phyloP scores from a whole-genome alignment of 2,888 invertebrate species.

The Pachliopta kotzebuea region DNA sequence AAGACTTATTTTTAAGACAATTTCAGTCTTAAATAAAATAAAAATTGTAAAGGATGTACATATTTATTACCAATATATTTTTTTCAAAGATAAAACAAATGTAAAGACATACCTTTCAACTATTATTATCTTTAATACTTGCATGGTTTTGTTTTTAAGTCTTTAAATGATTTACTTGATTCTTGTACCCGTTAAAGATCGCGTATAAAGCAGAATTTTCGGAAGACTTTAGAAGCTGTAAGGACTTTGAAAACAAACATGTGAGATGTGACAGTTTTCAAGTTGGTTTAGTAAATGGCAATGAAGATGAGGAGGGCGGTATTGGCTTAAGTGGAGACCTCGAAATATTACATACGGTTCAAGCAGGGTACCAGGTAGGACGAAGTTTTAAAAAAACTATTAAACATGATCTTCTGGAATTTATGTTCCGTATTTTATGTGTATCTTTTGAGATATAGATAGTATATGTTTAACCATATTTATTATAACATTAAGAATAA shows the following conservation, averaged over 20 bases:
- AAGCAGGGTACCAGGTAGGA: constrained; percentile 35
- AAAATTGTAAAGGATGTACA: too few relatives aligned
- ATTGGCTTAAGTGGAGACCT: constrained; percentile 38
- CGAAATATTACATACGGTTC: constrained; percentile 27
- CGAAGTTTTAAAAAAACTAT: not conserved
- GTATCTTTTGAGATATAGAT: too few relatives aligned
- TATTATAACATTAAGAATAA: too few relatives aligned
- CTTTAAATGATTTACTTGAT: not conserved
- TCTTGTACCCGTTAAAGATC: constrained; percentile 24
- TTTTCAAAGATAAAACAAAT: too few relatives aligned
- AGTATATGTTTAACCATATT: too few relatives aligned
- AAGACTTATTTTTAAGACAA: too few relatives aligned
- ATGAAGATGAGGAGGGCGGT: constrained; percentile 28
- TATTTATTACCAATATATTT: too few relatives aligned
- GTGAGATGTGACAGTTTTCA: constrained; percentile 30
- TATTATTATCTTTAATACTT: too few relatives aligned
- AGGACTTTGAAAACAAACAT: constrained; percentile 35
- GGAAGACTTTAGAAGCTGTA: constrained; percentile 36
- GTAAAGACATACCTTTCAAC: too few relatives aligned
- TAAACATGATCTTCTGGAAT: not conserved
- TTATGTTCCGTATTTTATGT: too few relatives aligned
- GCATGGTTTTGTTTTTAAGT: too few relatives aligned
- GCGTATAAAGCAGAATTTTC: constrained; percentile 36
- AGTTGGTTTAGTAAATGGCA: constrained; percentile 26
- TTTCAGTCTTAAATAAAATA: too few relatives aligned